Base-by-base conservation (phyloP, 2,888 invertebrate genomes). In the Apotomis turbidana region DNA sequence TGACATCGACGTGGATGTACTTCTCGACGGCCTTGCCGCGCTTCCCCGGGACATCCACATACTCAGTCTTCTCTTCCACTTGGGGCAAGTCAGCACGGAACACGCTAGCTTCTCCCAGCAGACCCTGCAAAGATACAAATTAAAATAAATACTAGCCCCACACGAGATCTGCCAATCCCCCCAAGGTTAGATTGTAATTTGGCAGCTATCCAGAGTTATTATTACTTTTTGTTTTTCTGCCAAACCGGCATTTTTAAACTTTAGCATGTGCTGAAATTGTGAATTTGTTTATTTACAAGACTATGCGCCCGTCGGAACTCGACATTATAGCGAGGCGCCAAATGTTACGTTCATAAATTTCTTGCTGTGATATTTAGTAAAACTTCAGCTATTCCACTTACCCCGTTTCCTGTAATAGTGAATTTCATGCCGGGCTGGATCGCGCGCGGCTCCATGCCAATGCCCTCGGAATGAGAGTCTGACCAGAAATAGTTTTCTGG, bases 401-500 rank as follows among this genome's bases (percentile, higher is more conserved):
- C 94, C 78, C 94, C 95, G 77, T 94, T 95, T 79, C 95, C 95
- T 75, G 94, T 90, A 70, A 96, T 93, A 12, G 91, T 84, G 86
- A 96, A 96, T 79, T 94, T 94, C 95, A 95, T 95, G 49, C 95
- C 95, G 52, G 94, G 95, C 75, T 94, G 94, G 51, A 96, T 94
- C 6, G 96, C 96, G 60, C 95, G 93, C 3, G 95, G 93, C 83
- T 96, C 96, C 83, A 96, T 91, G 64, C 96, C 96, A 73, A 95
- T 90, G 52, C 97, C 96, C 80, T 96, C 96, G 4, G 96, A 95
- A 78, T 95, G 95, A 55, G 95, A 96, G 87, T 97, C 97, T 38
- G 96, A 96, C 96, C 96, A 97, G 87, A 97, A 95, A 84, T 95
- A 96, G 86, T 96, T 96, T 77, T 95, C 93, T 3, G 95, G 95